phyloP scores from a whole-genome alignment of 2,888 invertebrate species.

The Nysson spinosus region DNA sequence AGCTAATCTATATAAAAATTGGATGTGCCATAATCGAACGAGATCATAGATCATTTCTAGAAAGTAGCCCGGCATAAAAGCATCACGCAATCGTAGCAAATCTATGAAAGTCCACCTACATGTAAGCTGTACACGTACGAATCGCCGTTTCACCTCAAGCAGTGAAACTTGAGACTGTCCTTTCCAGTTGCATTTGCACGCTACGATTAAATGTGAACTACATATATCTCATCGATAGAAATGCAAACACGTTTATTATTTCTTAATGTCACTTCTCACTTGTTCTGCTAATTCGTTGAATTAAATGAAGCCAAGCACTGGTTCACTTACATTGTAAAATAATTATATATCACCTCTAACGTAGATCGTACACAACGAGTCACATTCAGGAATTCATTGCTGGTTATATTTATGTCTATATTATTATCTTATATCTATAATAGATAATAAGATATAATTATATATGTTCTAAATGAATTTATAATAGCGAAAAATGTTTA shows the following conservation, averaged over 20 bases:
- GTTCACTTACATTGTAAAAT: too few species aligned
- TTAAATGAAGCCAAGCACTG: too few species aligned
- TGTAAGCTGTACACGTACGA: constrained; percentile 41
- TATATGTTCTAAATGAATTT: too few species aligned
- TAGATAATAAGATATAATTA: too few species aligned
- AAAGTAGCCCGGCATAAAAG: constrained; percentile 51
- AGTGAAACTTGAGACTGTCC: constrained; percentile 57
- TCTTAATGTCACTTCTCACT: neutral
- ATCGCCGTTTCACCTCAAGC: constrained; percentile 58
- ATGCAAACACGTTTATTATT: neutral
- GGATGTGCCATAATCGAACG: constrained; percentile 41
- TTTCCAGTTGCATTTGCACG: constrained; percentile 39
- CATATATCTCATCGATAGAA: constrained; percentile 19
- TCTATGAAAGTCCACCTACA: constrained; percentile 65
- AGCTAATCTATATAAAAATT: constrained; percentile 14
- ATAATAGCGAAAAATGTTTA: too few species aligned
- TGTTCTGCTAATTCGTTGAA: neutral
- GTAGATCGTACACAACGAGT: too few species aligned
- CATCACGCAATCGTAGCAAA: constrained; percentile 60
- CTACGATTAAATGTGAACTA: constrained; percentile 42
- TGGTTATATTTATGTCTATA: too few species aligned
- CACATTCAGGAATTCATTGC: too few species aligned
- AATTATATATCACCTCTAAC: too few species aligned
- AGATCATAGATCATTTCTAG: constrained; percentile 59
- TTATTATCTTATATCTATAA: too few species aligned